Base-by-base conservation (phyloP, 2,797 vertebrate species). In the Cyprinella venusta region DNA sequence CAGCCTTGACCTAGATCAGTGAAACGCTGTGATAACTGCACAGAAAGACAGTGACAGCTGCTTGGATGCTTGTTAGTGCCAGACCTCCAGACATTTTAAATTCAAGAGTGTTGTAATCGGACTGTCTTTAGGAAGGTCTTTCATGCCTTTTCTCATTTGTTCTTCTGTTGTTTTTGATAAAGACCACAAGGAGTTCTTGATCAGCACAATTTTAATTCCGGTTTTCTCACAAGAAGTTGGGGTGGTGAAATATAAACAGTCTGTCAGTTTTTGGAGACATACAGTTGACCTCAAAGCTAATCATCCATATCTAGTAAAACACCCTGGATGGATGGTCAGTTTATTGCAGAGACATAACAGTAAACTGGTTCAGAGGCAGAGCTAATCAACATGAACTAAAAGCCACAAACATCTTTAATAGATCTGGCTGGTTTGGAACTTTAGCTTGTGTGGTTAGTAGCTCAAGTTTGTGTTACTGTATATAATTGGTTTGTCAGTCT, bases 1-100 rank as follows among this genome's bases (percentile, higher is more conserved):
- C 54, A 84, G 80, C 76, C 42, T 81, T 87, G 86, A 83, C 86
- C 85, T 68, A 77, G 76, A 87, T 84, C 76, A 80, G 70, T 82
- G 75, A 67, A 80, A 85, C 76, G 69, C 61, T 71, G 19, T 68
- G 50, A 79, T 72, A 76, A 63, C 72, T 61, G 56, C 61, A 64
- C 68, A 80, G 80, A 87, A 85, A 87, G 54, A 38, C 50, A 42
- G 75, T 85, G 86, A 75, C 86, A 87, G 75, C 81, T 81, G 80
- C 77, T 85, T 81, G 68, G 79, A 50, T 81, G 67, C 80, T 75
- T 83, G 65, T 79, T 87, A 36, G 52, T 59, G 67, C 50, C 72
- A 81, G 50, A 83, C 74, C 71, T 76, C 80, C 36, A 69, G 63
- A 87, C 42, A 70, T 84, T 63, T 79, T 70, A 48, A 59, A 86